Conservation (phyloP, 2,888 invertebrate genomes). For the Pseudococcus jackbeardsleyi region DNA sequence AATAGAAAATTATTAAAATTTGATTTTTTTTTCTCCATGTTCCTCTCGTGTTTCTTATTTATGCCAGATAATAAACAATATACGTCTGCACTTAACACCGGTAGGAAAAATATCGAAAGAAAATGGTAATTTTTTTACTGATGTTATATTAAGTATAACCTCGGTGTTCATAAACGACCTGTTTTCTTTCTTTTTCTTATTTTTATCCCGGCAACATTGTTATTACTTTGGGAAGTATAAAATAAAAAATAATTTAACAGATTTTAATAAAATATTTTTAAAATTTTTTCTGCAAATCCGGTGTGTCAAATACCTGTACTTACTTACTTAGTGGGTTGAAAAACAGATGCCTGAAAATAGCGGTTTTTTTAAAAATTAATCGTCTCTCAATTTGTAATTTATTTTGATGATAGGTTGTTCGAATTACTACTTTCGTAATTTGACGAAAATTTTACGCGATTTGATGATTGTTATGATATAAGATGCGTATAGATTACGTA, state of each 20-base stretch:
- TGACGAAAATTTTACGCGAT: not conserved
- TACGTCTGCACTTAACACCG: not conserved
- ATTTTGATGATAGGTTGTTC: not conserved
- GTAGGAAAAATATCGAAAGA: slow-evolving; percentile 3
- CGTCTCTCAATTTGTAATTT: too few relatives aligned
- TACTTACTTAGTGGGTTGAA: not conserved
- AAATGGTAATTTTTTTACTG: slow-evolving; percentile 13
- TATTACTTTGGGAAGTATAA: not conserved
- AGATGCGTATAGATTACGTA: slow-evolving; percentile 12
- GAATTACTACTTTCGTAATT: not conserved
- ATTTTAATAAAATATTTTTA: not conserved
- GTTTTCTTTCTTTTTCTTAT: not conserved
- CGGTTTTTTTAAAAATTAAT: not conserved
- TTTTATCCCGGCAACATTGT: not conserved
- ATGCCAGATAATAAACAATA: slow-evolving; percentile 21
- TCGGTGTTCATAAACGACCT: not conserved
- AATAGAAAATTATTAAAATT: slow-evolving; percentile 20
- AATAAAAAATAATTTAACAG: not conserved
- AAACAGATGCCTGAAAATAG: not conserved
- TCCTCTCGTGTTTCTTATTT: slow-evolving; percentile 1
- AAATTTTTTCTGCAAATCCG: not conserved
- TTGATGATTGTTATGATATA: not conserved
- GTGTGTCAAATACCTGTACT: too few relatives aligned
- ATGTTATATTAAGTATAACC: not conserved
- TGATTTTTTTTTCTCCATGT: slow-evolving; percentile 1